phyloP scores from a whole-genome alignment of 2,888 invertebrate genomes.

The Cacoxenus indagator region DNA sequence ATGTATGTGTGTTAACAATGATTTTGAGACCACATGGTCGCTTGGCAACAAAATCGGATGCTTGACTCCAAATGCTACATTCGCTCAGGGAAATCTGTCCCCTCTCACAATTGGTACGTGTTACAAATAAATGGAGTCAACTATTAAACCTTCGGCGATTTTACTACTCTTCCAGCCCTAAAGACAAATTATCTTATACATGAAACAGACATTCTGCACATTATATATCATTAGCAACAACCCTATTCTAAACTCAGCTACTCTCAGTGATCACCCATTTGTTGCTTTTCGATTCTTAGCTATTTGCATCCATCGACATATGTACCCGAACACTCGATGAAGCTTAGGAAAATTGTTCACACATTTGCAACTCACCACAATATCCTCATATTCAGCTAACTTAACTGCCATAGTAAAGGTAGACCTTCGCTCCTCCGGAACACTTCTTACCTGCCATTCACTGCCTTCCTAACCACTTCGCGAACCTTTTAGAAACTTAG shows the following conservation, averaged over 20 bases:
- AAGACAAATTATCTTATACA: not conserved
- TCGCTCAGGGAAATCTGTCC: constrained; percentile 18
- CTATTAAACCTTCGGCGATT: not conserved
- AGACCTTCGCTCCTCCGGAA: not conserved
- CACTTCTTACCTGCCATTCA: not conserved
- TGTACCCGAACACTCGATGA: constrained; percentile 20
- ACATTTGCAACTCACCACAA: not conserved
- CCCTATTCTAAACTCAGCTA: not conserved
- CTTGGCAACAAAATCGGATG: no score
- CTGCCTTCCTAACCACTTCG: constrained; percentile 1
- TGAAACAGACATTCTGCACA: not conserved
- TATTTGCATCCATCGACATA: constrained; percentile 17
- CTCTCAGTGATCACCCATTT: not conserved
- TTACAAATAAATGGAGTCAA: not conserved
- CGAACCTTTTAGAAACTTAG: constrained; percentile 14
- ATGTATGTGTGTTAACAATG: no score
- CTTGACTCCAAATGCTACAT: no score
- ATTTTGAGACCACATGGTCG: no score
- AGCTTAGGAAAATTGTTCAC: constrained; percentile 19
- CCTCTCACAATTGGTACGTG: constrained; percentile 19
- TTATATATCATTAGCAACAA: not conserved
- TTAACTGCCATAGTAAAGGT: not conserved
- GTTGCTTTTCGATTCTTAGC: not conserved
- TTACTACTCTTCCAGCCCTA: not conserved
- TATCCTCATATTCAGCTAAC: not conserved